phyloP scores from a whole-genome alignment of 2,888 invertebrate genomes.

The Drosophila anomalipes region DNA sequence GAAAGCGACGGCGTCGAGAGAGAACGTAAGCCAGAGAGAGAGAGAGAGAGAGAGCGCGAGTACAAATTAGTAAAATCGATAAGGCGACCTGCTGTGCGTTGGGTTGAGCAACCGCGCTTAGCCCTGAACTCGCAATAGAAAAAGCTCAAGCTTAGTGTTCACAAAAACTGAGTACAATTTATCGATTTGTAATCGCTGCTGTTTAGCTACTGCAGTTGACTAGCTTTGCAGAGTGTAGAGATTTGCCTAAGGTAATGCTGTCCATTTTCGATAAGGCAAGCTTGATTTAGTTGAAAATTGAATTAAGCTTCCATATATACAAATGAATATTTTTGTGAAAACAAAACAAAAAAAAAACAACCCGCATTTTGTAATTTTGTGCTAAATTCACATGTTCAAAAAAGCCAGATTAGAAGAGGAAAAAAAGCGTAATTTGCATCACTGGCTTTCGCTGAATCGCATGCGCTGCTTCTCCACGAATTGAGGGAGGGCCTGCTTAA shows the following conservation, averaged over 20 bases:
- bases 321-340: not conserved
- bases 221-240: conserved; percentile 27
- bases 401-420: not conserved
- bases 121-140: conserved; percentile 63
- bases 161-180: conserved; percentile 33
- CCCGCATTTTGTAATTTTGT: not conserved
- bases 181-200: conserved; percentile 58
- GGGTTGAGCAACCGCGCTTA: conserved; percentile 74
- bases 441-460: conserved; percentile 38
- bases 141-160: conserved; percentile 49
- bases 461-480: conserved; percentile 52
- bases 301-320: not conserved
- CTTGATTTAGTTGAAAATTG: not conserved
- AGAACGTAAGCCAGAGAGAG: conserved; percentile 13
- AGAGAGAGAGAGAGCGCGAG: conserved; percentile 14
- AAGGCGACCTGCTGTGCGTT: conserved; percentile 32
- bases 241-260: not conserved
- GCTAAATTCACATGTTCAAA: not conserved
- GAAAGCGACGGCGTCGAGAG: conserved; percentile 56
- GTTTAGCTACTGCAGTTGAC: conserved; percentile 62
- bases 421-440: conserved; percentile 1
- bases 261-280: not conserved
- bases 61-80: conserved; percentile 51
- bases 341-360: not conserved
- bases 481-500: conserved; percentile 1